Evolutionary conservation across 2,797 vertebrate genomes (phyloP).

Genomic region (Chaenodraco wilsoni): DNA sequence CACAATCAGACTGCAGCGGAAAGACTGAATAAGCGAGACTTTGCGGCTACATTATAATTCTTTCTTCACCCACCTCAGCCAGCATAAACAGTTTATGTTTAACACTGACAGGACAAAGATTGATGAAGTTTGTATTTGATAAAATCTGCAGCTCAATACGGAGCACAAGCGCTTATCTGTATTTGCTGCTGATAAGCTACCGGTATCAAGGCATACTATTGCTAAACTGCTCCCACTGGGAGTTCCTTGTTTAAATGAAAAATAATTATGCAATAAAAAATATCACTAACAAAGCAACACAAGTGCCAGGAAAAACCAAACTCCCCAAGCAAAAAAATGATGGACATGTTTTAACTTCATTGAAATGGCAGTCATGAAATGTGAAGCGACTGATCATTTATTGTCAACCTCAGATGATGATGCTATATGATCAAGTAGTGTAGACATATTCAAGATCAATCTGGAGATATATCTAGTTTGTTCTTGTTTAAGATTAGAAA

Average conservation of each 20-base stretch:
- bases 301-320: slow-evolving; percentile 13
- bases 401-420: neutral
- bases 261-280: slow-evolving; percentile 31
- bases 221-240: neutral
- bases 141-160: slow-evolving; percentile 14
- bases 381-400: neutral
- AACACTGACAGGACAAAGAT: slow-evolving; percentile 30
- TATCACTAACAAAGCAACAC: slow-evolving; percentile 13
- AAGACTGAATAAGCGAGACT: slow-evolving; percentile 38
- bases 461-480: no score
- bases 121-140: slow-evolving; percentile 52
- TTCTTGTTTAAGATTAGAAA: no score
- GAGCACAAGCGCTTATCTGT: neutral
- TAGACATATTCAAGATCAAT: neutral
- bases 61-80: slow-evolving; percentile 31
- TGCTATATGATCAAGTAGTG: neutral
- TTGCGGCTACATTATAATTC: slow-evolving; percentile 19
- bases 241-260: slow-evolving; percentile 28
- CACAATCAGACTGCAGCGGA: slow-evolving; percentile 22
- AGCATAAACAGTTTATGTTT: slow-evolving; percentile 55
- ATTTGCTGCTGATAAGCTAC: slow-evolving; percentile 33
- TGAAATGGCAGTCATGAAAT: neutral
- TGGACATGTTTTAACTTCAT: neutral
- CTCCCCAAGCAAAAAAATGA: slow-evolving; percentile 2
- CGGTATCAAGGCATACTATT: neutral